Base-by-base conservation (phyloP, 2,888 invertebrate genomes). In the Cephalotes varians region DNA sequence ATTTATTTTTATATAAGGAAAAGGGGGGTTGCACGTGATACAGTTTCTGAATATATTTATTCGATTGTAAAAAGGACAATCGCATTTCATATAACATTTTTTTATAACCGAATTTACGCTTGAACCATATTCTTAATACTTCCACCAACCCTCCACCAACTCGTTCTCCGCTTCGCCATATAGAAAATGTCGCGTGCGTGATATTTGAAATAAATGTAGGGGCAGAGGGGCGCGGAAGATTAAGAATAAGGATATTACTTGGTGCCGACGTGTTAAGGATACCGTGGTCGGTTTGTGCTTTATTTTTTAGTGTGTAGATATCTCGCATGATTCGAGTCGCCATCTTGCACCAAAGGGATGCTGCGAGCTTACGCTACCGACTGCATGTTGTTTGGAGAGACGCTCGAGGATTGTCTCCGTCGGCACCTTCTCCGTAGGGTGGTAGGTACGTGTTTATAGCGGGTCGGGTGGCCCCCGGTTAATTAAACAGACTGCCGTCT, bases 401-500 rank as follows among this genome's bases (percentile, higher is more conserved):
- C 69, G 40, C 65, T 62, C n/a, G 69, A 54, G 62, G 80, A 65
- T 64, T 31, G 58, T 65, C 62, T 82, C 89, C 89, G 89, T 85
- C 89, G 84, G 87, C 82, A 85, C 49, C 69, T 73, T 51, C 65
- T 37, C 31, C 62, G 31, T 47, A n/a, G 51, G n/a, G 37, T 25
- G 28, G 67, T 54, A 51, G 34, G 62, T 64, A 56, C 56, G 67
- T 91, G 86, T 90, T 91, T 89, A 88, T 37, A 85, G 15, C 65
- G 65, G 82, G 65, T 60, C 37, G 58, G 74, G 21, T 40, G 28
- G 62, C 62, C 44, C 49, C 34, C 47, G 67, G 84, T 83, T 85
- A 86, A 92, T 92, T 88, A 90, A 90, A 92, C 89, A 91, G 88
- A 90, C 85, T 85, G 72, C 89, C 86, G 60, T 25, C 67, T 85